A percentile compares a stretch with the other conserved stretches of the same genome.
Conservation (phyloP, 2,113 vertebrate genomes). For the Brachypteracias leptosomus region DNA sequence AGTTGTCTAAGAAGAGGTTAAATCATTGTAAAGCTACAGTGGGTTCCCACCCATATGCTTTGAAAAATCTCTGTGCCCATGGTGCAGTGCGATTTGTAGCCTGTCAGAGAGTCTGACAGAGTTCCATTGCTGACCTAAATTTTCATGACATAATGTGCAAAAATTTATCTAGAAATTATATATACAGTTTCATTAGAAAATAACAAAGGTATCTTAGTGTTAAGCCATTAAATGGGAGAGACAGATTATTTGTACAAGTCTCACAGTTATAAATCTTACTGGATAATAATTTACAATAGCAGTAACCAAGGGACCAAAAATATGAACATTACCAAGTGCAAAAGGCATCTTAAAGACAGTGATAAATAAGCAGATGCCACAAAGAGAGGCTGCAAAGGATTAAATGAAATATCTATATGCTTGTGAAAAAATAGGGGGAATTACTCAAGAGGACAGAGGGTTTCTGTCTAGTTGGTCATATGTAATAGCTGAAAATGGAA, state of each 20-base stretch:
- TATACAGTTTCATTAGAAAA: slow-evolving; percentile 22
- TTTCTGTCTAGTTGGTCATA: background rate
- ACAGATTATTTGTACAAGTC: slow-evolving; percentile 36
- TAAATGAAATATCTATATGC: slow-evolving; percentile 50
- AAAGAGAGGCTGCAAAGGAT: slow-evolving; percentile 30
- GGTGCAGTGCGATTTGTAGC: background rate
- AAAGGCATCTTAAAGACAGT: slow-evolving; percentile 48
- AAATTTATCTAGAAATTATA: background rate
- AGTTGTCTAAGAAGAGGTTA: background rate
- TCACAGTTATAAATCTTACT: slow-evolving; percentile 37
- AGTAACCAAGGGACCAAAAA: slow-evolving; percentile 51
- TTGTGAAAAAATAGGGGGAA: slow-evolving; percentile 10
- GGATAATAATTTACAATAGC: slow-evolving; percentile 54
- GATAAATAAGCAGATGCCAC: slow-evolving; percentile 63
- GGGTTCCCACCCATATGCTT: background rate
- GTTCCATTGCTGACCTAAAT: background rate
- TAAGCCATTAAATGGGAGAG: slow-evolving; percentile 32
- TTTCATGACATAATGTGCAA: background rate
- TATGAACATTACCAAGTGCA: slow-evolving; percentile 24
- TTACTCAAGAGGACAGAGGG: slow-evolving; percentile 14
- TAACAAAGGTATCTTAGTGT: slow-evolving; percentile 35
- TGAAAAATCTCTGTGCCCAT: background rate
- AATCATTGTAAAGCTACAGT: background rate
- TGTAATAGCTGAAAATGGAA: background rate
- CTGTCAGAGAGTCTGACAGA: background rate